Evolutionary conservation across 1,140 invertebrate species (phyloP).

Genomic region (Brachionus rotundiformis): DNA sequence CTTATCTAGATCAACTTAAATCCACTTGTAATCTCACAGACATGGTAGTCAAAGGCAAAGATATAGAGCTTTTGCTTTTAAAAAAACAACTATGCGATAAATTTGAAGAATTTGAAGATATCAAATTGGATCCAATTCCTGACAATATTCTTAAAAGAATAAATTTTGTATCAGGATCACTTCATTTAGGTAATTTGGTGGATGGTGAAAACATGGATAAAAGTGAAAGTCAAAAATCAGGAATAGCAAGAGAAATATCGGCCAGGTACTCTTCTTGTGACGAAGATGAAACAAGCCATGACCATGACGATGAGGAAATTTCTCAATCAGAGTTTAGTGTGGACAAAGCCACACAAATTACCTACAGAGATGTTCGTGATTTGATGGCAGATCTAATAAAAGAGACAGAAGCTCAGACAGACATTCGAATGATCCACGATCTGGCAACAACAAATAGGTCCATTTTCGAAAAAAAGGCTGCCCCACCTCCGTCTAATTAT

Average conservation of each 20-base stretch:
- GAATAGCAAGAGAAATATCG: neutral
- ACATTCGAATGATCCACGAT: constrained; percentile 52
- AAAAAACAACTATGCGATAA: constrained; percentile 65
- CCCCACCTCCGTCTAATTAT: neutral
- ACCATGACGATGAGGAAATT: constrained; percentile 30
- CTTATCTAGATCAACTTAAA: constrained; percentile 61
- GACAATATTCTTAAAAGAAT: constrained; percentile 59
- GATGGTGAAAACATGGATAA: neutral
- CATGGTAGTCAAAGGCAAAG: constrained; percentile 64
- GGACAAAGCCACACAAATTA: constrained; percentile 30
- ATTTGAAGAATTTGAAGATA: constrained; percentile 58
- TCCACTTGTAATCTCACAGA: constrained; percentile 64
- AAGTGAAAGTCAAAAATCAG: neutral
- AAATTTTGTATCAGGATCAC: constrained; percentile 58
- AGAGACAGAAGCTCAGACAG: constrained; percentile 46
- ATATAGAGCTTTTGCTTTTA: constrained; percentile 64
- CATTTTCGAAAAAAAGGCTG: neutral
- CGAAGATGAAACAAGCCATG: neutral
- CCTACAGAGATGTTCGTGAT: constrained; percentile 18
- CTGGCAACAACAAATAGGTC: neutral
- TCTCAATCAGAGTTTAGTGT: neutral
- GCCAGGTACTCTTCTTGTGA: neutral
- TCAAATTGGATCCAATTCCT: constrained; percentile 60
- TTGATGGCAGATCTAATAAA: neutral
- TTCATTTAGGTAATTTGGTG: constrained; percentile 58